Base-by-base conservation (phyloP, 2,888 invertebrate genomes). In the Chrysomela aeneicollis region DNA sequence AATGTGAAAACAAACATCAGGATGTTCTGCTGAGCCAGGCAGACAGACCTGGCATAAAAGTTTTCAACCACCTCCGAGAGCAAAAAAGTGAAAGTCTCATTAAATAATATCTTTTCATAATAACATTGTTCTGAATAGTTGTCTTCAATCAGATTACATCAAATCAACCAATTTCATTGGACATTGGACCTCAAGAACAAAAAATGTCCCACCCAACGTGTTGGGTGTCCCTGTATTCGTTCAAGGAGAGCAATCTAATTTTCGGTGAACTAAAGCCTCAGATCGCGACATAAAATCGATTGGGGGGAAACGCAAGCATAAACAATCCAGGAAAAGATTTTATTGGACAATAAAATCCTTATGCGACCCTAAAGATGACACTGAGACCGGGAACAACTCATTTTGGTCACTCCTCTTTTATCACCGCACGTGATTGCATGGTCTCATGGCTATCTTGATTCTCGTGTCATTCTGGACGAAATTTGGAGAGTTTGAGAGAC, bases 261-360 rank as follows among this genome's bases (percentile, higher is more conserved):
- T 42, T 15, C 6, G 42, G 4, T 42, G 35, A n/a, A 42, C n/a
- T 1, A 42, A 42, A 15, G 3, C 15, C 12, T 15, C 42, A 42
- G 15, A 42, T 42, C 42, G 42, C 15, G 15, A 3, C 42, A 12
- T 42, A 15, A 15, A 42, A 15, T 42, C 42, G 42, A 42, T 42
- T 42, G 42, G 6, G 15, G 42, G 15, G 42, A 10, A 42, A 42
- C n/a, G 15, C 42, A 15, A 15, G 12, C n/a, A 42, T 42, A 42
- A 42, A 42, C 42, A 42, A 42, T 42, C 42, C 42, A 42, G 15
- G 42, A 42, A 42, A 42, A 42, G 42, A 42, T 42, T 42, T 42
- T 42, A 42, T 42, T 42, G 42, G 15, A 10, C 42, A 15, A 42
- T 42, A 42, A 42, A 42, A 15, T 42, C n/a, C 42, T 42, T 42